These are phyloP conservation scores for Encarsia formosa DNA, from an alignment of 2,888 invertebrate species.

Conservation along the genomic window DNA sequence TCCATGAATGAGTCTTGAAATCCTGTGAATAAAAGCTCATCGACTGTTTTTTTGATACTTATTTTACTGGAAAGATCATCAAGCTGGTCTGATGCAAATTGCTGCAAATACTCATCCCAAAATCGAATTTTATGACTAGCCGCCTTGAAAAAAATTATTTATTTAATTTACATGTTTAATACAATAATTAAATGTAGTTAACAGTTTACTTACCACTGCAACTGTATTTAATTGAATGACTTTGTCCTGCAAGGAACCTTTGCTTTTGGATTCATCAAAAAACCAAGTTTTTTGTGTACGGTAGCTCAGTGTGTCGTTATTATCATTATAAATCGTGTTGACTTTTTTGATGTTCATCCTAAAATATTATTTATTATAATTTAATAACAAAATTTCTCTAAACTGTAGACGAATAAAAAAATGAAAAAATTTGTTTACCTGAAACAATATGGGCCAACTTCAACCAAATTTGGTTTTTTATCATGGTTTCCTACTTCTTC, in stretches of 20 bases:
- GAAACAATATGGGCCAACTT: constrained; percentile 51
- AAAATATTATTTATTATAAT: no score
- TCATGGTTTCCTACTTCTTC: constrained; percentile 56
- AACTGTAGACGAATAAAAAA: background rate
- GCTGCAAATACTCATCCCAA: constrained; percentile 59
- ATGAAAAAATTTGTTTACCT: constrained; percentile 38
- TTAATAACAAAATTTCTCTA: no score
- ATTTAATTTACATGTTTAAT: background rate
- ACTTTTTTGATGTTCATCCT: no score
- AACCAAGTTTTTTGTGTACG: constrained; percentile 64
- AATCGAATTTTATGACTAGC: constrained; percentile 59
- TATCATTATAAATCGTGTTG: constrained; percentile 67
- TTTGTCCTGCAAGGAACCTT: constrained; percentile 65
- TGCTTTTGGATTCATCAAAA: constrained; percentile 64
- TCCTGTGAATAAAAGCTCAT: constrained; percentile 74
- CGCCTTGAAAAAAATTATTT: constrained; percentile 46
- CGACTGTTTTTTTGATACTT: constrained; percentile 61
- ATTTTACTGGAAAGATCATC: constrained; percentile 55
- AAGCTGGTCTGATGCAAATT: constrained; percentile 60
- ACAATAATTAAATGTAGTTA: no score
- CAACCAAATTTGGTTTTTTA: constrained; percentile 56
- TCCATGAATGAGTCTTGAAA: constrained; percentile 72
- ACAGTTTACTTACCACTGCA: constrained; percentile 63
- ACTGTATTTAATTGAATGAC: constrained; percentile 74
- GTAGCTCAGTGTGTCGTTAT: constrained; percentile 71